Evolutionary conservation across 2,888 invertebrate genomes (phyloP), one percentile per base, ranked within the genome.

Genomic region (Myopa testacea): DNA sequence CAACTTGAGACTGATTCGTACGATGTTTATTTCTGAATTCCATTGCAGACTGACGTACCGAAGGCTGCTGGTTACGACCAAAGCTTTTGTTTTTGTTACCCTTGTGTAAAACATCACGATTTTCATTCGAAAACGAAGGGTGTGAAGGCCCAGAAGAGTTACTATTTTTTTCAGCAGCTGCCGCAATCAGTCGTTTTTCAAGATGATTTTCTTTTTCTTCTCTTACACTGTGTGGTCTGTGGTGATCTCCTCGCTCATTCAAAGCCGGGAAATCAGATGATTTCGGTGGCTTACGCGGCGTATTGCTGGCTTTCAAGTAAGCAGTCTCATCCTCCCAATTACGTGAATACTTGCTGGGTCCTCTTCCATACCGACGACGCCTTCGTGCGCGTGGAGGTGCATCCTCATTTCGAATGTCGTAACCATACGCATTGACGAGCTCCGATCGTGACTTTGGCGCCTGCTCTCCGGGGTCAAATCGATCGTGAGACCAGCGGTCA

Each of bases 301-400:
- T 86, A 75, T 88, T 88, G 78, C 85, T 88, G 1, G 91, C 78
- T 82, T 95, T 93, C 34, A 92, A 91, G 87, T 97, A 97, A 0
- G 97, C 97, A 86, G 95, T 95, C 87, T 96, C 96, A 86, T 97
- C 97, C 86, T 97, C 96, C 96, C 97, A 97, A 78, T 95, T 96
- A 14, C 97, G 92, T 0, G 95, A 96, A 88, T 97, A 97, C 88
- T 96, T 97, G 87, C 94, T 96, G 0, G 97, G 97, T 0, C 97
- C 96, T 76, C 97, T 95, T 0, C 96, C 96, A 88, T 97, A 97
- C 90, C 95, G 91, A 82, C 96, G 91, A 83, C 96, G 93, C 82
- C 97, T 92, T 75, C 97, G 90, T 0, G 97, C 95, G 84, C 96
- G 93, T 0, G 97, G 97, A 3, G 97, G 95, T 0, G 95, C 95